Evolutionary conservation across 2,888 invertebrate genomes (phyloP).

Genomic region (Lepidocyrtoides sp.): DNA sequence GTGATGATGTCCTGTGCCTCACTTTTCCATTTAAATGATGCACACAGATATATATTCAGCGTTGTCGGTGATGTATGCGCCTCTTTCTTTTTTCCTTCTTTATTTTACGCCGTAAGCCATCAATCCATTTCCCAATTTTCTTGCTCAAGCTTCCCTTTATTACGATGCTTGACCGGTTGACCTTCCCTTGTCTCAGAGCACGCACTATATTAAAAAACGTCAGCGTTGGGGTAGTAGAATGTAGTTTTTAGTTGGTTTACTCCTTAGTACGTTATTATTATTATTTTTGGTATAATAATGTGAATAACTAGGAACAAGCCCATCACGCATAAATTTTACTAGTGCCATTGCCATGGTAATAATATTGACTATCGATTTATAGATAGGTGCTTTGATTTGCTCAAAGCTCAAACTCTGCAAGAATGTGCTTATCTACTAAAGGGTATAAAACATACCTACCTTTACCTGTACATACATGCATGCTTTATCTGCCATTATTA

Average conservation of each 20-base stretch:
- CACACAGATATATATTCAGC: background rate
- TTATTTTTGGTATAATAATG: too few species aligned
- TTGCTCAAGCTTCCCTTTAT: slow-evolving; percentile 76
- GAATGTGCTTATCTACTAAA: too few species aligned
- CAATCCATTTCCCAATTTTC: slow-evolving; percentile 62
- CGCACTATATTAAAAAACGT: slow-evolving; percentile 42
- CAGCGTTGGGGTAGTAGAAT: background rate
- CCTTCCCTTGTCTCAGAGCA: slow-evolving; percentile 78
- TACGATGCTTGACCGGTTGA: slow-evolving; percentile 77
- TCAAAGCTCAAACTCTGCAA: background rate
- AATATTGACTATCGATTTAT: background rate
- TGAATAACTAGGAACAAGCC: background rate
- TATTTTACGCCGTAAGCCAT: slow-evolving; percentile 54
- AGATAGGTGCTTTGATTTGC: background rate
- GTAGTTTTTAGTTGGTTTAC: background rate
- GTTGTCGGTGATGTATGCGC: slow-evolving; percentile 14
- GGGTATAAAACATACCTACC: too few species aligned
- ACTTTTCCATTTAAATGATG: background rate
- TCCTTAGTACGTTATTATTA: background rate
- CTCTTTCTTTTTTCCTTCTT: slow-evolving; percentile 26
- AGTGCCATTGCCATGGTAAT: slow-evolving; percentile 17
- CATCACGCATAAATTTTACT: background rate
- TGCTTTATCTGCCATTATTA: background rate
- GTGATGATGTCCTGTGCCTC: background rate
- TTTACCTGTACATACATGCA: too few species aligned